Percentiles rank a stretch among this genome's conserved stretches.
phyloP scores from a whole-genome alignment of 2,113 vertebrate genomes.

The Lycocorax pyrrhopterus region DNA sequence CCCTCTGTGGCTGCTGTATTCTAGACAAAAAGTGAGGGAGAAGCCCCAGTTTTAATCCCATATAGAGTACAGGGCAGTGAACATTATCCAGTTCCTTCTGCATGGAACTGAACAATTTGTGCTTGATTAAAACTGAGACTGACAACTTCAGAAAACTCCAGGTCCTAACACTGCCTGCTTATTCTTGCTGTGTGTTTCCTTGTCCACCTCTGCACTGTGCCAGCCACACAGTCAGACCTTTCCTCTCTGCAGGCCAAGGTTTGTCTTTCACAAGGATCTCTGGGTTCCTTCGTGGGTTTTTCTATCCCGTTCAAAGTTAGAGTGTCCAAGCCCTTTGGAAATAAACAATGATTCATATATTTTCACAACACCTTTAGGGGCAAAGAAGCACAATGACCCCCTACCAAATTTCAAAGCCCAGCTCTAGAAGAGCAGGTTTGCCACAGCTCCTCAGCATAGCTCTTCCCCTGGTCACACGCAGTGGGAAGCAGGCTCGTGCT shows the following conservation, averaged over 20 bases:
- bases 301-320: background rate
- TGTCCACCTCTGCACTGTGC: background rate
- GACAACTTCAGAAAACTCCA: background rate
- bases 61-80: background rate
- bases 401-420: background rate
- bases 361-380: background rate
- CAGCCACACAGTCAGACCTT: background rate
- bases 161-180: background rate
- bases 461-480: background rate
- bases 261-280: background rate
- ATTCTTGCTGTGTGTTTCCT: background rate
- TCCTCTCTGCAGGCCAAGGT: background rate
- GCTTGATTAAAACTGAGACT: background rate
- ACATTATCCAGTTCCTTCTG: background rate
- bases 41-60: background rate
- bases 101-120: background rate
- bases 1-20: background rate
- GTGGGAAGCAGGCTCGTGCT: background rate
- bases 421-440: background rate
- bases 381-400: background rate
- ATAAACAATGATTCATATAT: background rate
- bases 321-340: background rate
- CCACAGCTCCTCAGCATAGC: background rate
- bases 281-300: background rate
- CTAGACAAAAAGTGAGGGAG: background rate